Base-by-base conservation (phyloP, 2,888 invertebrate species). In the Cephonodes hylas region DNA sequence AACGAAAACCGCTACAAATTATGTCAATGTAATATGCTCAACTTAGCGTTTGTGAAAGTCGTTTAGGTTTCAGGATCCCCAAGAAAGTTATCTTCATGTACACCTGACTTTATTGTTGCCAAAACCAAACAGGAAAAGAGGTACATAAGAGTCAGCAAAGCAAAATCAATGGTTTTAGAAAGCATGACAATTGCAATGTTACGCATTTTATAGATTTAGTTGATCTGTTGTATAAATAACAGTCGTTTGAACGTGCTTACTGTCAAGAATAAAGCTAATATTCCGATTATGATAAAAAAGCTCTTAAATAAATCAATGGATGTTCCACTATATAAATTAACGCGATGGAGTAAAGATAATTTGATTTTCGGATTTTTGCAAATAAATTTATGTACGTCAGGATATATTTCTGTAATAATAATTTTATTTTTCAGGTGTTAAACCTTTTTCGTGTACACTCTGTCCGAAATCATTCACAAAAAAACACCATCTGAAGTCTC, bases 401-500 rank as follows among this genome's bases (percentile, higher is more conserved):
- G n/a, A 3, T 25, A 42, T 10, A 42, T 13, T 27, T 42, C 42
- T 27, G 34, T 13, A 27, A 45, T 13, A 44, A 61, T 15, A 15
- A 13, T 67, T 73, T 70, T 65, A 66, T 68, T 62, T 85, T 84
- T 18, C 83, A 95, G 97, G 97, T 53, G 94, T 96, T 6, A 96
- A 97, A 76, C 97, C 97, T 0, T 97, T 94, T 70, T 93, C 93
- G 20, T 94, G 94, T 66, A 93, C 93, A 1, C 80, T 95, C 31
- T 96, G 96, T 71, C 91, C 94, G 7, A 97, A 97, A 77, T 96
- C 96, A 6, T 97, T 97, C 84, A 96, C 96, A 44, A 97, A 97
- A 88, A 96, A 97, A 72, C 96, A 96, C 76, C 97, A 97, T 74
- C 90, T 97, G 46, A 96, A 96, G 84, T 96, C 96, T 0, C 97